phyloP scores from a whole-genome alignment of 1,140 invertebrate species.

The Cotesia vestalis region DNA sequence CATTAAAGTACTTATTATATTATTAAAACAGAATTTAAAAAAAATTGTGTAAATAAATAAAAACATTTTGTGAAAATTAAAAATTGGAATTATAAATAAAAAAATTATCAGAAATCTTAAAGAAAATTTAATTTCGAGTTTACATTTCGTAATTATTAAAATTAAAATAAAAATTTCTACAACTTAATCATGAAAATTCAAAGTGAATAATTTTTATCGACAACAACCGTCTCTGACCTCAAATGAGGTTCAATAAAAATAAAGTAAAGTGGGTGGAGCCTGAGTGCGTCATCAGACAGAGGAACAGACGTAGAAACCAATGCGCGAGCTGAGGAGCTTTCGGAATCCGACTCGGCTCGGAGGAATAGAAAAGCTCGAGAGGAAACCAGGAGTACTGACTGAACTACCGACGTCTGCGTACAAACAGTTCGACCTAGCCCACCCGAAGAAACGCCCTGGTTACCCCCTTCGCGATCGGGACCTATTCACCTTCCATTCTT shows the following conservation, averaged over 20 bases:
- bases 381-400: conserved; percentile 28
- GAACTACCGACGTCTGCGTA: conserved; percentile 43
- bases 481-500: conserved; percentile 16
- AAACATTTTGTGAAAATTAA: no score
- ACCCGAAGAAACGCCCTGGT: conserved; percentile 42
- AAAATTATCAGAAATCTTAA: no score
- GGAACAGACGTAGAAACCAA: conserved; percentile 64
- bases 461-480: conserved; percentile 37
- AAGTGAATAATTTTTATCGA: background rate
- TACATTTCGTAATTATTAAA: no score
- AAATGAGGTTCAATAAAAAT: no score
- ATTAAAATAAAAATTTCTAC: no score
- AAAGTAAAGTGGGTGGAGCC: conserved; percentile 56
- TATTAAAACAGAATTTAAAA: no score
- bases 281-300: conserved; percentile 57
- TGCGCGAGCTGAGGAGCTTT: conserved; percentile 45
- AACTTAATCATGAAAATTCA: no score
- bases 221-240: conserved; percentile 41
- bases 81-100: no score
- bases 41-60: no score
- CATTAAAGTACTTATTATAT: no score
- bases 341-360: conserved; percentile 20
- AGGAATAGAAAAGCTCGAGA: conserved; percentile 8
- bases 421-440: conserved; percentile 35
- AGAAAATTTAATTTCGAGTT: no score